Evolutionary conservation across 2,888 invertebrate species (phyloP), one percentile per base, ranked within the genome.

Genomic region (Acholoe squamosa): DNA sequence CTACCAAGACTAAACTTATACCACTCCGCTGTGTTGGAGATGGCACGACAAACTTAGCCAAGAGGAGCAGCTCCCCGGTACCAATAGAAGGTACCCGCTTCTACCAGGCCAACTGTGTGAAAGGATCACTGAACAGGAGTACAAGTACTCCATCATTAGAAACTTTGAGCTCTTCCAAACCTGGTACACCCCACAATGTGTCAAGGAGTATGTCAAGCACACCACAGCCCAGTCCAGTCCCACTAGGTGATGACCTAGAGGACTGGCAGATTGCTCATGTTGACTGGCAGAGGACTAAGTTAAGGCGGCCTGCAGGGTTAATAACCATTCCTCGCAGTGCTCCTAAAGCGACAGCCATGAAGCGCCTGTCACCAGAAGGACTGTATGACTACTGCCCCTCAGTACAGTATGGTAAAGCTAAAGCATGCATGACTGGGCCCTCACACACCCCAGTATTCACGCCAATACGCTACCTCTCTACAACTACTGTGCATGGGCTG

Each of bases 221-320:
- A 1, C 84, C 84, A n/a, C 28, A 52, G 14, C 54, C 54, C 28
- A 54, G 25, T 33, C 86, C 52, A 7, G 56, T 56, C n/a, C 31
- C 16, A 0, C 14, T 31, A 7, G 0, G 52, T 12, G 86, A 86
- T 1, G 86, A 86, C 7, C 56, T 86, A 25, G 86, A 86, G 25
- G 86, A 86, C 54, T 86, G 86, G 86, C 86, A 86, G 54, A 54
- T 52, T 0, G 54, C 51, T 52, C 86, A 86, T 56, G 33, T 86
- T 10, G 52, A 56, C 31, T 86, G 52, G 52, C 52, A 86, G 54
- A 7, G 25, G n/a, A 52, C 52, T 25, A 86, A 86, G 22, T 22
- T 86, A 31, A 7, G 86, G 54, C 14, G 52, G 54, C 86, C 86
- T 14, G 52, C 10, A 0, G 54, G 14, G 86, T 33, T 86, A 28